A percentile compares a stretch with the other conserved stretches of the same genome.
phyloP scores from a whole-genome alignment of 2,797 vertebrate genomes.

The Schizopygopsis pylzovi region DNA sequence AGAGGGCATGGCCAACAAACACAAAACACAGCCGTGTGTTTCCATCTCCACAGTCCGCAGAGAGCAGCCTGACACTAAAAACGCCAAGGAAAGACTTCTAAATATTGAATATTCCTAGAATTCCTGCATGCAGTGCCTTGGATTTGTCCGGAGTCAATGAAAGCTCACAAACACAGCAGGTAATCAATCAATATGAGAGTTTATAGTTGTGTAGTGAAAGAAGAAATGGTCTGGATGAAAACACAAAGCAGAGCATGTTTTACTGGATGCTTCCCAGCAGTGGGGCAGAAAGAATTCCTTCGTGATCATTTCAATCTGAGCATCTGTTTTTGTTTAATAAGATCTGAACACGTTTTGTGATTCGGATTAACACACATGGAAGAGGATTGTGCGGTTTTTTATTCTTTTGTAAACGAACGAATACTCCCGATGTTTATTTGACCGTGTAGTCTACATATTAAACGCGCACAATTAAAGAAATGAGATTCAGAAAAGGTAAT shows the following conservation, averaged over 20 bases:
- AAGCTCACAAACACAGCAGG: not conserved
- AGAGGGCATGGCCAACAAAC: conserved; percentile 54
- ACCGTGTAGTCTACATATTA: not conserved
- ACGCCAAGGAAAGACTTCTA: not conserved
- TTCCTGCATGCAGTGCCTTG: not conserved
- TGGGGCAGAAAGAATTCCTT: not conserved
- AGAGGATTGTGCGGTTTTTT: not conserved
- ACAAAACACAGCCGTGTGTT: conserved; percentile 24
- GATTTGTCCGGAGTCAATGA: not conserved
- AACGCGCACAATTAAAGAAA: not conserved
- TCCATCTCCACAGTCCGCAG: not conserved
- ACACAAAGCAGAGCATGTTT: not conserved
- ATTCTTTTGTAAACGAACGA: not conserved
- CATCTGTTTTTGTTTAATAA: not conserved
- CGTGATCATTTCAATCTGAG: not conserved
- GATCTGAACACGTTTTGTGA: not conserved
- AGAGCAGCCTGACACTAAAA: not conserved
- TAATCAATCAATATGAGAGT: not conserved
- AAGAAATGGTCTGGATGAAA: not conserved
- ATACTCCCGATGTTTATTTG: not conserved
- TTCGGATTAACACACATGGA: not conserved
- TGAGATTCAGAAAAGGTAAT: not conserved
- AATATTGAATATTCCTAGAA: not conserved
- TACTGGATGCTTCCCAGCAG: not conserved
- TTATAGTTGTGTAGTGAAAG: not conserved